These are phyloP conservation scores for Tiliacea citrago DNA, from an alignment of 2,888 invertebrate species.

Conservation along the genomic window DNA sequence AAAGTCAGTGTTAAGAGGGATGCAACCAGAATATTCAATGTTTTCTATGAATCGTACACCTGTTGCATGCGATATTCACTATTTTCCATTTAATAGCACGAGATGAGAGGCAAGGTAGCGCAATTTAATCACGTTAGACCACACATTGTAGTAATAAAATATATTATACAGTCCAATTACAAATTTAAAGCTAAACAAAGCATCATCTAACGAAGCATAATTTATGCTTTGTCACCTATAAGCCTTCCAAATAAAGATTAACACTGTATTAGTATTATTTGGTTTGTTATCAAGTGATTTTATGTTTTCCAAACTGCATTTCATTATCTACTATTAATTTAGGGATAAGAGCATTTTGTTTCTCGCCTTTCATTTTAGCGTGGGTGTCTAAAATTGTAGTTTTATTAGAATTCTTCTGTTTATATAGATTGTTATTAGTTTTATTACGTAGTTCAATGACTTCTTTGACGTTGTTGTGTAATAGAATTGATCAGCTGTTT, in stretches of 20 bases:
- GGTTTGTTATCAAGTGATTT: conserved; percentile 36
- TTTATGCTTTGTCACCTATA: conserved; percentile 23
- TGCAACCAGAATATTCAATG: conserved; percentile 23
- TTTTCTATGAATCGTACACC: conserved; percentile 8
- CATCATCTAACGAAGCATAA: conserved; percentile 25
- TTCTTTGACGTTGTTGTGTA: conserved; percentile 29
- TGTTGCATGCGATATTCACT: background rate
- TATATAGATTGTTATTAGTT: conserved; percentile 59
- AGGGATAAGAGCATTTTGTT: conserved; percentile 47
- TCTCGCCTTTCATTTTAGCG: conserved; percentile 31
- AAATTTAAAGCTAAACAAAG: conserved; percentile 43
- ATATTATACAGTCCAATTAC: conserved; percentile 47
- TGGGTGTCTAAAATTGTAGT: conserved; percentile 43
- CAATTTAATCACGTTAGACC: conserved; percentile 36
- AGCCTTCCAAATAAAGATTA: conserved; percentile 43
- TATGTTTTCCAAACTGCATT: conserved; percentile 29
- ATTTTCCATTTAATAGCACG: conserved; percentile 4
- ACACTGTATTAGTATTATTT: conserved; percentile 27
- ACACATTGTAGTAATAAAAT: conserved; percentile 51
- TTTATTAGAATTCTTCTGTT: conserved; percentile 51
- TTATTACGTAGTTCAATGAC: conserved; percentile 51
- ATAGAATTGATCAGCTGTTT: conserved; percentile 19
- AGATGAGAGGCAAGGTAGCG: conserved; percentile 12
- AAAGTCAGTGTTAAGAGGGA: background rate
- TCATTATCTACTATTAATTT: conserved; percentile 48